Base-by-base conservation (phyloP, 1,140 invertebrate species). In the Euwallacea fornicatus region DNA sequence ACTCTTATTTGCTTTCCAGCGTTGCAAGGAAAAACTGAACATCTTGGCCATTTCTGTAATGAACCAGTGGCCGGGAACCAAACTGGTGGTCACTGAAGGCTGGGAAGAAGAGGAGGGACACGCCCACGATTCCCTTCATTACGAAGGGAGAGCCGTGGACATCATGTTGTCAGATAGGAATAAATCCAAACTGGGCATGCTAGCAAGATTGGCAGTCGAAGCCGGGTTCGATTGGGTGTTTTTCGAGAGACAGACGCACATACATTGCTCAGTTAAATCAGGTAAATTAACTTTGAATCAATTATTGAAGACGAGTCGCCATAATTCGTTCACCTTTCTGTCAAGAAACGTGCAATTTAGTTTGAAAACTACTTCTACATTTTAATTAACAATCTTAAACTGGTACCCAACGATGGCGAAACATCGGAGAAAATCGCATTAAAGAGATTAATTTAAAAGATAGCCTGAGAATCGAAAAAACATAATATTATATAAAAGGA, bases 221-320 rank as follows among this genome's bases (percentile, higher is more conserved):
- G 95, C 96, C 9, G 96, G 96, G 75, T 98, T 98, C 87, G 96
- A 98, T 85, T 98, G 96, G 96, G 97, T 99, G 16, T 97, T 94
- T 83, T 98, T 98, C 82, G 95, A 98, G 82, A 93, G 92, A 78
- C 87, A 94, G 71, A 90, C 92, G 11, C 94, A 98, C 80, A 97
- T 99, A 78, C 97, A 99, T 83, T 97, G 95, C 83, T 98, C 96
- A 42, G 96, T 98, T 59, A 97, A 96, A 85, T 96, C 96, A 88
- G 96, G 97, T 99, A 86, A 64, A 42, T 62, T 13, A 63, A 33
- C 4, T 33, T 33, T 33, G 21, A 1, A 33, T 33, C 4, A 33
- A 33, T 33, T 33, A 33, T 33, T 33, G 21, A 4, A 33, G 21
- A 33, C 21, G 21, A 33, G 21, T 4, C 4, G 21, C 4, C 21